Percentiles rank a stretch among this genome's conserved stretches.
These are phyloP conservation scores for Spodoptera exigua DNA, from an alignment of 2,888 invertebrate genomes.

Conservation along the genomic window DNA sequence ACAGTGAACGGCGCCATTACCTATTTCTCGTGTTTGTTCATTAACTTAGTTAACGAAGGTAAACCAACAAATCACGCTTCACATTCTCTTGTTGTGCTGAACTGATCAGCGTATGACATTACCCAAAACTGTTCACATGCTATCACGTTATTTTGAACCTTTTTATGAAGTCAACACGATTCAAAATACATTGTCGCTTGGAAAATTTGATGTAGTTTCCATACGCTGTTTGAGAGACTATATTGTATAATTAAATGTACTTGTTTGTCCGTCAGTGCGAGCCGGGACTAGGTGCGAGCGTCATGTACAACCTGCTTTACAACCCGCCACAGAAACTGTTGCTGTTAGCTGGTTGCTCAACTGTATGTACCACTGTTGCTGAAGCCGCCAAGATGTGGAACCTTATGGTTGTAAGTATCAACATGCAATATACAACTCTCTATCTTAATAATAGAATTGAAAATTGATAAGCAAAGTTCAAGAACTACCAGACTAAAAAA, in stretches of 20 bases:
- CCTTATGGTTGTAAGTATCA: constrained; percentile 97
- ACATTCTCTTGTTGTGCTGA: constrained; percentile 16
- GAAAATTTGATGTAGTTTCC: no score
- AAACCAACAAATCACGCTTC: constrained; percentile 42
- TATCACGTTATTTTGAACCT: no score
- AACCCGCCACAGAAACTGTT: constrained; percentile 98
- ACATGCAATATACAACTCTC: no score
- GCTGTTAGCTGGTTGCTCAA: constrained; percentile 98
- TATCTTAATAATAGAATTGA: no score
- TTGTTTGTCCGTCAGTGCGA: constrained; percentile 93
- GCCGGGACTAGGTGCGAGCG: constrained; percentile 98
- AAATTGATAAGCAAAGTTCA: no score
- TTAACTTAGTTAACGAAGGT: constrained; percentile 36
- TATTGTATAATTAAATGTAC: not conserved
- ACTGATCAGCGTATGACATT: no score
- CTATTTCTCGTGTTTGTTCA: constrained; percentile 34
- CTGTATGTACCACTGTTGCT: constrained; percentile 99
- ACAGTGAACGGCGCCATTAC: constrained; percentile 22
- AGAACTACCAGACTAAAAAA: no score
- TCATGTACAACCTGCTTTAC: constrained; percentile 99
- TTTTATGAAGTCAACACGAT: no score
- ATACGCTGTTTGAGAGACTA: constrained; percentile 35
- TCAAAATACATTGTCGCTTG: no score
- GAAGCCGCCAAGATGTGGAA: constrained; percentile 99
- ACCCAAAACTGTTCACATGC: no score